Percentiles rank a stretch among this genome's conserved stretches.
Conservation (phyloP, 2,888 invertebrate species). For the Saturnia pavonia region DNA sequence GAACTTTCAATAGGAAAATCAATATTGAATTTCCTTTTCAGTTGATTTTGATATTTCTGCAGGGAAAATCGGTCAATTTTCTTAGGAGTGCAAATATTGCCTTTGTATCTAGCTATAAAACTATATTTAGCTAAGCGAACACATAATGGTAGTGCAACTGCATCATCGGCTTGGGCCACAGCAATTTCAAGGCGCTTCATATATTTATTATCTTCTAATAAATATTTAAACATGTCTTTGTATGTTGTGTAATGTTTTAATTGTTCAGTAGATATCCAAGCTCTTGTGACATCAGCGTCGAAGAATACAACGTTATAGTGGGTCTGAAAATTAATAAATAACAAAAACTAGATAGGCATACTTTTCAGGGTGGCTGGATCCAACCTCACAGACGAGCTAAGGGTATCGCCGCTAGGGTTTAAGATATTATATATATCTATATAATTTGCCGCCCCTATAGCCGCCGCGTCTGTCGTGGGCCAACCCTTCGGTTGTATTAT, state of each 20-base stretch:
- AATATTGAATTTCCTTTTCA: conserved; percentile 58
- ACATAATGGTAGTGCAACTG: conserved; percentile 50
- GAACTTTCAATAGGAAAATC: conserved; percentile 48
- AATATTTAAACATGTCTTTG: conserved; percentile 38
- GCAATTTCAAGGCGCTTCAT: conserved; percentile 59
- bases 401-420: no score
- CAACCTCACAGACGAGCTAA: no score
- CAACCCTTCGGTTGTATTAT: no score
- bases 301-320: conserved; percentile 82
- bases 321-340: conserved; percentile 59
- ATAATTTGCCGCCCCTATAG: no score
- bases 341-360: background rate
- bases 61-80: conserved; percentile 50
- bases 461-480: no score
- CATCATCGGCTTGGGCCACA: conserved; percentile 64
- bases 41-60: conserved; percentile 47
- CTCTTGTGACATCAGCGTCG: conserved; percentile 65
- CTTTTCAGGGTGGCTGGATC: no score
- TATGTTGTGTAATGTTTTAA: conserved; percentile 59
- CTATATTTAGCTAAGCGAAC: conserved; percentile 69
- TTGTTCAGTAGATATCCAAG: conserved; percentile 68
- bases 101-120: conserved; percentile 70
- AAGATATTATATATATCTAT: no score
- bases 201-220: conserved; percentile 42
- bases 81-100: conserved; percentile 60